Conservation (phyloP, 1,140 invertebrate genomes). For the Antheraea pernyi region DNA sequence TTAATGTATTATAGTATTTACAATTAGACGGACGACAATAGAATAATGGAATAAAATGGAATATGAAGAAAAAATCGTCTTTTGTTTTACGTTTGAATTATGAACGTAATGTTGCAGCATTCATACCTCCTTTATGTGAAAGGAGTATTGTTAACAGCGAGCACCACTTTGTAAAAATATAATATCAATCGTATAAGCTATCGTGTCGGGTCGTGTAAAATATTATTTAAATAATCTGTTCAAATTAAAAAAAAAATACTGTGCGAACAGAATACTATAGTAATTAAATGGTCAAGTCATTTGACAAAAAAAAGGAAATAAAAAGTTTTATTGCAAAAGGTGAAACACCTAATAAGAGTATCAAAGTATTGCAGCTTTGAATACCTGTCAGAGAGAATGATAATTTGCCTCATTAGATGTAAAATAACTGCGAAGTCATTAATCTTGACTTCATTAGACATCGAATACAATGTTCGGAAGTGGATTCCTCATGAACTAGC, state of each 20-base stretch:
- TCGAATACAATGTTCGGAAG: conserved; percentile 27
- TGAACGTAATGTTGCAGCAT: too few relatives aligned
- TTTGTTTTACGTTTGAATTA: too few relatives aligned
- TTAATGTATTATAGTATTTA: too few relatives aligned
- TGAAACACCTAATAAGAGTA: conserved; percentile 13
- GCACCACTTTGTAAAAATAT: too few relatives aligned
- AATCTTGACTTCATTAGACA: conserved; percentile 59
- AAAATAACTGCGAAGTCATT: conserved; percentile 36
- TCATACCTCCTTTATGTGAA: too few relatives aligned
- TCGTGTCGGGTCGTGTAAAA: too few relatives aligned
- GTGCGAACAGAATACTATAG: background rate
- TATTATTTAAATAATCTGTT: background rate
- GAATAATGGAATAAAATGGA: too few relatives aligned
- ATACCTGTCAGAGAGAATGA: background rate
- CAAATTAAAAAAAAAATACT: background rate
- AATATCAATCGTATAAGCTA: too few relatives aligned
- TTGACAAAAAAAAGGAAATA: conserved; percentile 5
- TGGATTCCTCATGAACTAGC: conserved; percentile 29
- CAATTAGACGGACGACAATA: too few relatives aligned
- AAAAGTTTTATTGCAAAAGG: background rate
- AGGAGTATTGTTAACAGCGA: too few relatives aligned
- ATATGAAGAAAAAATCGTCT: too few relatives aligned
- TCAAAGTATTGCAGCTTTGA: background rate
- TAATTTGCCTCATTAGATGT: background rate
- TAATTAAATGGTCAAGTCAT: background rate